phyloP scores from a whole-genome alignment of 2,888 invertebrate genomes.

The Neelides folsomi region DNA sequence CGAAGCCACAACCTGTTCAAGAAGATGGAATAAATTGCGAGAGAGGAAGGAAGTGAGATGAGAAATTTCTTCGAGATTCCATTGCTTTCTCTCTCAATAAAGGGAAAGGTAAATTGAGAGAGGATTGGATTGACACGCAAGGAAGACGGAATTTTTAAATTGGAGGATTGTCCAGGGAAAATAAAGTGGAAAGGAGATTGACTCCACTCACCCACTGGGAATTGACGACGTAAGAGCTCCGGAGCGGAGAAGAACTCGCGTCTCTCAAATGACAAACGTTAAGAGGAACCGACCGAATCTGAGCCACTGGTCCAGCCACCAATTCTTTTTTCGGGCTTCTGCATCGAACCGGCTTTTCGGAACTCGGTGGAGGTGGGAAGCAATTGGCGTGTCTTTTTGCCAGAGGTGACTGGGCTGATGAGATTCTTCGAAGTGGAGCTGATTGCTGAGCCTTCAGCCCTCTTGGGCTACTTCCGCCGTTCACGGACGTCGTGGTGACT shows the following conservation, averaged over 20 bases:
- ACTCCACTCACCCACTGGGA: conserved; percentile 18
- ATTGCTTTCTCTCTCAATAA: too few relatives aligned
- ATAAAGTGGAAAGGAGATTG: background rate
- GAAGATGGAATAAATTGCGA: too few relatives aligned
- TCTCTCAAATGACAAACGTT: conserved; percentile 20
- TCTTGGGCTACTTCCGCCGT: too few relatives aligned
- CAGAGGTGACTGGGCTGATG: conserved; percentile 4
- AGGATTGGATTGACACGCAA: too few relatives aligned
- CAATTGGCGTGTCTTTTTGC: conserved; percentile 5
- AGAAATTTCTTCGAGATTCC: too few relatives aligned
- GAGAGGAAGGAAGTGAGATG: too few relatives aligned
- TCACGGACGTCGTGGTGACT: too few relatives aligned
- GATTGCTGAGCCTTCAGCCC: too few relatives aligned
- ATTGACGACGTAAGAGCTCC: conserved; percentile 25
- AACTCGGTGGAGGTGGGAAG: background rate
- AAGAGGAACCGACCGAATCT: conserved; percentile 26
- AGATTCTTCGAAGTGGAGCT: too few relatives aligned
- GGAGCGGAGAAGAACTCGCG: conserved; percentile 5
- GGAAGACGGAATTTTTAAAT: too few relatives aligned
- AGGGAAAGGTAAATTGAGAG: too few relatives aligned
- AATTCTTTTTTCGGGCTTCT: background rate
- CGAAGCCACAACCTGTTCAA: too few relatives aligned
- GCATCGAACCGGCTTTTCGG: background rate
- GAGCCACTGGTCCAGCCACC: conserved; percentile 17
- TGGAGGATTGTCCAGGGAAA: background rate